Evolutionary conservation across 1,140 invertebrate species (phyloP).

Genomic region (Ganaspis sp.): DNA sequence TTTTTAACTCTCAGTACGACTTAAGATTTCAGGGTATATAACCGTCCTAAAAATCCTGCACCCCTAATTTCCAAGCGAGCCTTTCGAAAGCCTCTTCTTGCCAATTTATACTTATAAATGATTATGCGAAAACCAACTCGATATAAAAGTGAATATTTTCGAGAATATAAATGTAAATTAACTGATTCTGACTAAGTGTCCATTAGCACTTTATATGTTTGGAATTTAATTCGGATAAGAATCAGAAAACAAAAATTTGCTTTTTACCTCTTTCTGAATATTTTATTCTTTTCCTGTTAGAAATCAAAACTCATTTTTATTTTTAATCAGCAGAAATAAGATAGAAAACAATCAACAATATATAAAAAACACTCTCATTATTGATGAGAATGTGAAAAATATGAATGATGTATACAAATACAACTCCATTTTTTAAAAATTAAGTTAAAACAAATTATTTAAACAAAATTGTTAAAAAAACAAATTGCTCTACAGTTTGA

Average conservation of each 20-base stretch:
- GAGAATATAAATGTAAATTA: constrained; percentile 3
- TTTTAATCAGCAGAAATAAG: not conserved
- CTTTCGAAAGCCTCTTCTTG: not conserved
- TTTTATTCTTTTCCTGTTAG: too few species aligned
- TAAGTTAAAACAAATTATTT: too few species aligned
- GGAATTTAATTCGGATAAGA: not conserved
- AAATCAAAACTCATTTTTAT: too few species aligned
- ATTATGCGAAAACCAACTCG: constrained; percentile 1
- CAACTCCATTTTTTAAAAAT: too few species aligned
- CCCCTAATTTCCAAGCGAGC: constrained; percentile 16
- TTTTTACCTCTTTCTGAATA: too few species aligned
- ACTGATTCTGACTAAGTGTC: not conserved
- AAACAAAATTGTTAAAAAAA: too few species aligned
- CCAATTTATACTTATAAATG: not conserved
- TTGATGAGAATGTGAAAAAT: too few species aligned
- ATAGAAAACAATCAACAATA: not conserved
- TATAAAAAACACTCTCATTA: too few species aligned
- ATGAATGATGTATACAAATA: too few species aligned
- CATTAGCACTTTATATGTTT: constrained; percentile 7
- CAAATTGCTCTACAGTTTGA: too few species aligned
- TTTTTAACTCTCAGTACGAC: constrained; percentile 49
- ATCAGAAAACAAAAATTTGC: not conserved
- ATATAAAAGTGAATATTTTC: not conserved
- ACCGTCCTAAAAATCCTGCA: constrained; percentile 31
- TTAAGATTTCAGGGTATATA: constrained; percentile 34